A percentile compares a stretch with the other conserved stretches of the same genome.
Conservation (phyloP, 2,113 vertebrate species). For the Tupaia chinensis region DNA sequence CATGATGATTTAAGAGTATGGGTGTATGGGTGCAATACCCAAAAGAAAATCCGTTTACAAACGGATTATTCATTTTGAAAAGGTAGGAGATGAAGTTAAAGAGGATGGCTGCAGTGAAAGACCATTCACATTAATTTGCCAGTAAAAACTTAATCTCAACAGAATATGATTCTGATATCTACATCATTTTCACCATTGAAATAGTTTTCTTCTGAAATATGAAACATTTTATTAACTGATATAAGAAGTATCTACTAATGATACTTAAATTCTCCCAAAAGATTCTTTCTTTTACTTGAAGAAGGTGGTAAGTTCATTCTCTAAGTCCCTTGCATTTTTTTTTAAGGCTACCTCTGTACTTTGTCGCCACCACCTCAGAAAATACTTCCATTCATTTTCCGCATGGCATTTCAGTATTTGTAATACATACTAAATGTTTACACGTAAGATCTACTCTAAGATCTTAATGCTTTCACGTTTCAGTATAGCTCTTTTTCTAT, state of each 20-base stretch:
- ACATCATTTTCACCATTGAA: slow-evolving; percentile 92
- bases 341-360: neutral
- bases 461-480: slow-evolving; percentile 34
- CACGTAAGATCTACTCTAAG: neutral
- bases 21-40: no score
- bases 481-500: neutral
- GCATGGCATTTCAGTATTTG: neutral
- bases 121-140: no score
- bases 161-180: slow-evolving; percentile 92
- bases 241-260: neutral
- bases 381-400: neutral
- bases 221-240: neutral
- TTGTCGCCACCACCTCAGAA: neutral
- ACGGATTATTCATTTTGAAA: no score
- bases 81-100: no score
- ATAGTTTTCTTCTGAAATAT: slow-evolving; percentile 74
- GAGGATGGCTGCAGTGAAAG: no score
- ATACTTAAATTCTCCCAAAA: slow-evolving; percentile 8
- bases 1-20: no score
- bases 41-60: no score
- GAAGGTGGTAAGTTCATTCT: slow-evolving; percentile 20
- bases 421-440: neutral
- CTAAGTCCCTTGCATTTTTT: neutral
- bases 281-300: slow-evolving; percentile 38
- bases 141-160: slow-evolving; percentile 84